These are phyloP conservation scores for Tragelaphus scriptus DNA, from an alignment of 2,113 vertebrate genomes.

Conservation along the genomic window DNA sequence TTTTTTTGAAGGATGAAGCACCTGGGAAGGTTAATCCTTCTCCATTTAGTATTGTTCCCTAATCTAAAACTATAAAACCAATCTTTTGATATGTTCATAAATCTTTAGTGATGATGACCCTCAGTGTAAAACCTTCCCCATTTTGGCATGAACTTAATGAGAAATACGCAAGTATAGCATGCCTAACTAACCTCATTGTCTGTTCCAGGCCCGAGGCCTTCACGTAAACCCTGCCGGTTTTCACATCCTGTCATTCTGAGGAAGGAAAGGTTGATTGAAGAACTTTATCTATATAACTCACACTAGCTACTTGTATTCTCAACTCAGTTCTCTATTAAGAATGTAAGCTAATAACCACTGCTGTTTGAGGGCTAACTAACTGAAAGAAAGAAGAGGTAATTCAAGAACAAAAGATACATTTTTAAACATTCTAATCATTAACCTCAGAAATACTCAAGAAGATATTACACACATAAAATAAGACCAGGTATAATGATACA, in stretches of 20 bases:
- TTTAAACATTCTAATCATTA: neutral
- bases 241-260: neutral
- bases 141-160: neutral
- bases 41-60: neutral
- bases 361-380: neutral
- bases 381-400: neutral
- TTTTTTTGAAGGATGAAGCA: neutral
- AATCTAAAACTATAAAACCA: neutral
- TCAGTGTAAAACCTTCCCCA: neutral
- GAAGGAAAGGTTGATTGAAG: neutral
- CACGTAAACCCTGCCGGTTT: neutral
- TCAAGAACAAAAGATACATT: neutral
- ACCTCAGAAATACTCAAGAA: neutral
- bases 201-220: neutral
- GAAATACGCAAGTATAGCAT: neutral
- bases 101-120: neutral
- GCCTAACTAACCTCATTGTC: neutral
- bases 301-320: neutral
- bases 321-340: neutral
- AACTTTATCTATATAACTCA: neutral
- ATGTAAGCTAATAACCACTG: neutral
- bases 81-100: neutral
- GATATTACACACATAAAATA: neutral
- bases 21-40: neutral
- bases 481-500: neutral